A percentile compares a stretch with the other conserved stretches of the same genome.
Conservation (phyloP, 64 coral and sea anemone species). For the Stylophora pistillata region DNA sequence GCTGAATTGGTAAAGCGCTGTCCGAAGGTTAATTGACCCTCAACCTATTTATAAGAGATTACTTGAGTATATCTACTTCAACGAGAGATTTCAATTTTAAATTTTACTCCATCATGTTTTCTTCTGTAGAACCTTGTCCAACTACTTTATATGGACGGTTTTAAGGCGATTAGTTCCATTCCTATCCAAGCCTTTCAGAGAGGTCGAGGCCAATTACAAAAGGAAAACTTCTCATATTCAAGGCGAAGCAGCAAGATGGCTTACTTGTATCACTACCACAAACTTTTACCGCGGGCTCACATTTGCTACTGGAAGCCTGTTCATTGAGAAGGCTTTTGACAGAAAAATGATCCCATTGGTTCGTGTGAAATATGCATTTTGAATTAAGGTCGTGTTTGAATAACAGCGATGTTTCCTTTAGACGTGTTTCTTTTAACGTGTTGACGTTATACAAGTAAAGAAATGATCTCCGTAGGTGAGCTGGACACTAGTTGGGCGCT, state of each 20-base stretch:
- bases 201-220: constrained; percentile 62
- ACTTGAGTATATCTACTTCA: no score
- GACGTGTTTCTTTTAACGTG: no score
- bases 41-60: no score
- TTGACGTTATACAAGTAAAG: no score
- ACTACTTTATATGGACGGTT: constrained; percentile 89
- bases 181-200: constrained; percentile 76
- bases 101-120: background rate
- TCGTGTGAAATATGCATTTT: background rate
- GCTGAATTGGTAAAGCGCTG: no score
- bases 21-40: no score
- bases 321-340: constrained; percentile 72
- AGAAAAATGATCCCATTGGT: constrained; percentile 69
- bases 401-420: background rate
- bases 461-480: no score
- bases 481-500: no score
- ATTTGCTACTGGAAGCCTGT: constrained; percentile 76
- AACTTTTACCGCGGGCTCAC: constrained; percentile 53
- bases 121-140: constrained; percentile 71
- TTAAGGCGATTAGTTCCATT: constrained; percentile 69
- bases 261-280: constrained; percentile 51
- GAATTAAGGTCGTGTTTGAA: no score
- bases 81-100: no score
- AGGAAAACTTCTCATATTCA: constrained; percentile 21
- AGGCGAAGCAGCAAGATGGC: constrained; percentile 66